Base-by-base conservation (phyloP, 1,140 invertebrate genomes). In the Zaprionus gabonicus region DNA sequence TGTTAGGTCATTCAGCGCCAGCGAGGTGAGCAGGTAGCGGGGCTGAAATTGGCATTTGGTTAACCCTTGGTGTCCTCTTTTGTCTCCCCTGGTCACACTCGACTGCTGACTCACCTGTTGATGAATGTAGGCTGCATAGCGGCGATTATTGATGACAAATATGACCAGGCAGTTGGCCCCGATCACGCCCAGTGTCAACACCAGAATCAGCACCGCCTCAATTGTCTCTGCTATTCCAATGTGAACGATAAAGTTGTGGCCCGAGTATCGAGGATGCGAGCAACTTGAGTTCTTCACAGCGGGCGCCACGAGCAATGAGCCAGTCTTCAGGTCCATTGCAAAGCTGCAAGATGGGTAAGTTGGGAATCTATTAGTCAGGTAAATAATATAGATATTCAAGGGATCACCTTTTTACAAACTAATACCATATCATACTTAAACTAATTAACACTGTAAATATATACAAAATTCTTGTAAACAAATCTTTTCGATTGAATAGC, bases 121-220 rank as follows among this genome's bases (percentile, higher is more conserved):
- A 92, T 97, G 96, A 76, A 97, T 97, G 91, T 97, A 97, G 91
- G 96, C 96, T 71, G 96, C 95, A 92, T 97, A 97, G 64, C 96
- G 94, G 25, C 96, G 94, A 91, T 96, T 97, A 92, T 97, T 97
- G 80, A 97, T 95, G 17, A 97, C 96, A 75, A 96, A 95, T 72
- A 97, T 97, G n/a, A 97, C 94, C 55, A 97, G 93, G 13, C 96
- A 93, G 93, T 97, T 97, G 20, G 96, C 96, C 10, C 95, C 94
- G 17, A 97, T 94, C 65, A 97, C 96, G 13, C 96, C 96, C 84
- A 96, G 94, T 27, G 96, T 96, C 28, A 97, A 93, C 2, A 95
- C 87, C 44, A 97, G 94, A 76, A 97, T 96, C 64, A 97, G 94
- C n/a, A 96, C 92, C 0, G 96, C 96, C 81, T 96, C 95, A 17